Evolutionary conservation across 1,140 invertebrate species (phyloP).

Genomic region (Atta texana): DNA sequence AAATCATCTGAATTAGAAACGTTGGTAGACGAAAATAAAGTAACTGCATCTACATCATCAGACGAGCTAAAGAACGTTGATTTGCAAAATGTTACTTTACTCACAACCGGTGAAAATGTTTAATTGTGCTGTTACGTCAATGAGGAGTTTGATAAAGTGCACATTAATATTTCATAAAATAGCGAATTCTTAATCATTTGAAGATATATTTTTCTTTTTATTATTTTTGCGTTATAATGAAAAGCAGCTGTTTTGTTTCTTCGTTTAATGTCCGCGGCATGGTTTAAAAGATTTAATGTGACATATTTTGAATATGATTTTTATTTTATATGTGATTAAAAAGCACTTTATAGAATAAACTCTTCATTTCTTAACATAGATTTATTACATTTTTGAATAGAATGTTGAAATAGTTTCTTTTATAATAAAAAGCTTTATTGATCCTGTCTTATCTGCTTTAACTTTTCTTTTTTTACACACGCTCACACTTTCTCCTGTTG

Average conservation of each 20-base stretch:
- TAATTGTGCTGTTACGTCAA: constrained; percentile 41
- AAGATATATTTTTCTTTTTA: constrained; percentile 62
- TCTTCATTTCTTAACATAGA: constrained; percentile 62
- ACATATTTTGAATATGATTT: constrained; percentile 57
- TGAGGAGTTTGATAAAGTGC: constrained; percentile 52
- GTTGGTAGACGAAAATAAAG: constrained; percentile 58
- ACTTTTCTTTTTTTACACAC: constrained; percentile 71
- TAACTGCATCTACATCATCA: constrained; percentile 13
- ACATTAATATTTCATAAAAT: constrained; percentile 44
- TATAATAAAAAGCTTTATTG: constrained; percentile 78
- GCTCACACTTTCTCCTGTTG: constrained; percentile 63
- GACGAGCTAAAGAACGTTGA: constrained; percentile 52
- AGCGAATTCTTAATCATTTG: constrained; percentile 47
- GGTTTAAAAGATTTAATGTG: constrained; percentile 49
- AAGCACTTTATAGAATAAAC: constrained; percentile 63
- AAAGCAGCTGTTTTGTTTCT: constrained; percentile 72
- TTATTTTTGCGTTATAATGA: constrained; percentile 71
- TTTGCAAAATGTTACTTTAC: constrained; percentile 30
- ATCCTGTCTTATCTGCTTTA: constrained; percentile 67
- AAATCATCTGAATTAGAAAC: constrained; percentile 48
- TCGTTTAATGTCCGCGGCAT: constrained; percentile 42
- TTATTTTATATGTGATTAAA: constrained; percentile 64
- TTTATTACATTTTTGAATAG: constrained; percentile 65
- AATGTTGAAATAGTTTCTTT: constrained; percentile 67
- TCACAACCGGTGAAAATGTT: constrained; percentile 1